Base-by-base conservation (phyloP, 2,888 invertebrate species). In the Erannis defoliaria region DNA sequence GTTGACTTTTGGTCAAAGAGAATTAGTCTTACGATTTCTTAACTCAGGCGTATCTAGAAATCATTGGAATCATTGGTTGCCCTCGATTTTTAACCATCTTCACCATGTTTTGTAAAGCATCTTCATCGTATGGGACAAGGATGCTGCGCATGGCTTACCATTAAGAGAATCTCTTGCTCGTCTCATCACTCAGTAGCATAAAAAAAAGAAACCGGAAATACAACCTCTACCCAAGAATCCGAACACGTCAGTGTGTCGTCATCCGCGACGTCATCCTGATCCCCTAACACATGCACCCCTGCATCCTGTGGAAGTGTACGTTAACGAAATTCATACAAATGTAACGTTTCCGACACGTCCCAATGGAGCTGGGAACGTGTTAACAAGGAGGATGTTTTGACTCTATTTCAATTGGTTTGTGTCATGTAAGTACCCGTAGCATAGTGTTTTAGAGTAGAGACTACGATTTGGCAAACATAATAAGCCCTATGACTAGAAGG, bases 281-380 rank as follows among this genome's bases (percentile, higher is more conserved):
- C 70, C 64, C 74, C 75, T 82, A 69, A 80, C 71, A 63, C 78
- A 83, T 83, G 81, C 84, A 83, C 83, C 83, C 82, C 77, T 74
- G 63, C 77, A 80, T 80, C 79, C 79, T 82, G 78, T 66, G 55
- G 66, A 50, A 50, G 54, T 37, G 45, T 9, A 33, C 46, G 33
- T 57, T 55, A 63, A 61, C 60, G 57, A 65, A 66, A 57, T 63
- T 57, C 61, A 56, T 63, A 62, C 61, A 62, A 61, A 19, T 48
- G 59, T 62, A 56, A 38, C 60, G 29, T 35, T 59, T 62, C 59
- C 64, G 57, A 58, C 64, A 42, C 49, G 23, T 29, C 49, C 21
- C 21, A 31, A 63, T 45, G 38, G 51, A 38, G 38, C 53, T 63
- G 63, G 40, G 58, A 58, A 37, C 35, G 49, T 45, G 53, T 33